Percentiles rank a stretch among this genome's conserved stretches.
Conservation (phyloP, 2,797 vertebrate genomes). For the Artibeus jamaicensis region DNA sequence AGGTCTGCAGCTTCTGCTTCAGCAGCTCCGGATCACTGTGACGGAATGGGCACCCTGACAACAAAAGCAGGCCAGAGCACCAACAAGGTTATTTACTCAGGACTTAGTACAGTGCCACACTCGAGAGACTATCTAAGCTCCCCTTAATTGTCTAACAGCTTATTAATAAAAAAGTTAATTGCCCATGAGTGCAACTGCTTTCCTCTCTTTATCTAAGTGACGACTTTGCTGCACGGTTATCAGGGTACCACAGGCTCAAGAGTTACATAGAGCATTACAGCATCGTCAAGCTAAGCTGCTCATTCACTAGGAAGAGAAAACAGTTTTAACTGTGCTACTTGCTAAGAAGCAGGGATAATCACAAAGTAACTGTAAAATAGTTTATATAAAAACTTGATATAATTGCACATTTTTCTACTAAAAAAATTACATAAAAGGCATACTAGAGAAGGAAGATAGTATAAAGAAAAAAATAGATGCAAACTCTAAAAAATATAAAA, state of each 20-base stretch:
- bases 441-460: not conserved
- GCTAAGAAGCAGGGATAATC: constrained; percentile 41
- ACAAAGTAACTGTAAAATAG: not conserved
- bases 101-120: constrained; percentile 65
- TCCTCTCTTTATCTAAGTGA: constrained; percentile 67
- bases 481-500: constrained; percentile 25
- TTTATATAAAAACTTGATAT: not conserved
- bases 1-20: constrained; percentile 95
- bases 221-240: constrained; percentile 59
- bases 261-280: constrained; percentile 67
- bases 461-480: constrained; percentile 17
- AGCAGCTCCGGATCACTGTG: constrained; percentile 95
- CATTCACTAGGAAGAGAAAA: constrained; percentile 48
- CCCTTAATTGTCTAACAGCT: constrained; percentile 78
- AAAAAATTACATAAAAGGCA: not conserved
- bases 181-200: constrained; percentile 68
- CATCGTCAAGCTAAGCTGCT: constrained; percentile 48
- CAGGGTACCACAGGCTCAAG: constrained; percentile 71
- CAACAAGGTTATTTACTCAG: constrained; percentile 75
- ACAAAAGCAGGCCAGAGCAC: constrained; percentile 64
- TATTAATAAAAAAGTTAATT: constrained; percentile 83
- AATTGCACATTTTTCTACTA: not conserved
- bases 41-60: constrained; percentile 95
- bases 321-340: constrained; percentile 41
- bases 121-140: constrained; percentile 69